Evolutionary conservation across 2,797 vertebrate species (phyloP).

Genomic region (Characodon lateralis): DNA sequence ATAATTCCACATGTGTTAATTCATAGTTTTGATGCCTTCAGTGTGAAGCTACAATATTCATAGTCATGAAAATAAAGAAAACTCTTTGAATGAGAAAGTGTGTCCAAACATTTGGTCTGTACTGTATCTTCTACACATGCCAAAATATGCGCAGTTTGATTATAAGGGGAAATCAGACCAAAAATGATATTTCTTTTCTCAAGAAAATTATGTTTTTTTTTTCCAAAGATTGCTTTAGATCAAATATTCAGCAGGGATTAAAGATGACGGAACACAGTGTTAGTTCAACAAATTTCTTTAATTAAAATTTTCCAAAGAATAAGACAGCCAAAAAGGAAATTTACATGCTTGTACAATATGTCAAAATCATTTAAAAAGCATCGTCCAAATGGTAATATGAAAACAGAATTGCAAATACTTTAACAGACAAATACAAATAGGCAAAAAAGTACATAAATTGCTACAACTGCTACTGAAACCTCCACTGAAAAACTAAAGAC

Average conservation of each 20-base stretch:
- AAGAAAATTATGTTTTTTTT: too few species aligned
- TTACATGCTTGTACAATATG: neutral
- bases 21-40: too few species aligned
- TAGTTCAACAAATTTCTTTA: neutral
- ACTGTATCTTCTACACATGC: too few species aligned
- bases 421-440: neutral
- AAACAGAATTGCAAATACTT: neutral
- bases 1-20: too few species aligned
- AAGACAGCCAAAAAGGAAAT: neutral
- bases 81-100: too few species aligned
- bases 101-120: too few species aligned
- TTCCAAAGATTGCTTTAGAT: neutral
- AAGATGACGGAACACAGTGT: neutral
- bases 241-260: neutral
- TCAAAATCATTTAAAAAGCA: neutral
- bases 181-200: too few species aligned
- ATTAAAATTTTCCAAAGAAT: neutral
- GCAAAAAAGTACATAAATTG: neutral
- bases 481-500: neutral
- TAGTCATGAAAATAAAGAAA: too few species aligned
- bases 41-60: too few species aligned
- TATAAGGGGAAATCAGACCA: too few species aligned
- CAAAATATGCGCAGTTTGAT: too few species aligned
- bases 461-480: slow-evolving; percentile 11
- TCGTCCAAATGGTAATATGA: neutral